Percentiles rank a stretch among this genome's conserved stretches.
Conservation (phyloP, 2,888 invertebrate genomes). For the Osedax fenrisi region DNA sequence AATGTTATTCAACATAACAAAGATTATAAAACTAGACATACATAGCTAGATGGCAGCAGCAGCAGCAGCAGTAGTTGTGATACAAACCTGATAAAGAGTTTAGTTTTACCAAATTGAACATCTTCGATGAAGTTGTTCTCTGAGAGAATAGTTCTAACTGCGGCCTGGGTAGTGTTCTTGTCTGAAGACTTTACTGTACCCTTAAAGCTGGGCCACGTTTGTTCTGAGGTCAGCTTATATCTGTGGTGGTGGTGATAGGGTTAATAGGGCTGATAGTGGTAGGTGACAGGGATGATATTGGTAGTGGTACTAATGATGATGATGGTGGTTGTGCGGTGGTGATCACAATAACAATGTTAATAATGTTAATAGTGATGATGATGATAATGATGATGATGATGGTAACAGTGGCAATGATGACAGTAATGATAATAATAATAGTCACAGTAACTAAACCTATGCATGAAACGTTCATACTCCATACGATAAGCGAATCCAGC, state of each 20-base stretch:
- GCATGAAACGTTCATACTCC: conserved; percentile 79
- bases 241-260: conserved; percentile 51
- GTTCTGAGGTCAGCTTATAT: conserved; percentile 88
- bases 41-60: too few relatives aligned
- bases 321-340: conserved; percentile 3
- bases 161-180: conserved; percentile 60
- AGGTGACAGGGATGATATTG: neutral
- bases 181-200: conserved; percentile 56
- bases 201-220: conserved; percentile 91
- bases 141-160: conserved; percentile 64
- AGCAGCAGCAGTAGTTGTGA: too few relatives aligned
- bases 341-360: neutral
- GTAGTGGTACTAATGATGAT: neutral
- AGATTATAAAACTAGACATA: too few relatives aligned
- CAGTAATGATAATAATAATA: neutral
- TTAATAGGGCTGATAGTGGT: neutral
- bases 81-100: conserved; percentile 87
- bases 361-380: neutral
- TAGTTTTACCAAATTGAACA: conserved; percentile 85
- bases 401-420: neutral
- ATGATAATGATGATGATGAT: neutral
- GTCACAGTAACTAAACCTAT: conserved; percentile 55
- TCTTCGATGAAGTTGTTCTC: conserved; percentile 68
- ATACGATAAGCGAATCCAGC: conserved; percentile 94
- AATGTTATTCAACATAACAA: too few relatives aligned